phyloP scores from a whole-genome alignment of 1,140 invertebrate genomes.

The Dolichoris vasculosae region DNA sequence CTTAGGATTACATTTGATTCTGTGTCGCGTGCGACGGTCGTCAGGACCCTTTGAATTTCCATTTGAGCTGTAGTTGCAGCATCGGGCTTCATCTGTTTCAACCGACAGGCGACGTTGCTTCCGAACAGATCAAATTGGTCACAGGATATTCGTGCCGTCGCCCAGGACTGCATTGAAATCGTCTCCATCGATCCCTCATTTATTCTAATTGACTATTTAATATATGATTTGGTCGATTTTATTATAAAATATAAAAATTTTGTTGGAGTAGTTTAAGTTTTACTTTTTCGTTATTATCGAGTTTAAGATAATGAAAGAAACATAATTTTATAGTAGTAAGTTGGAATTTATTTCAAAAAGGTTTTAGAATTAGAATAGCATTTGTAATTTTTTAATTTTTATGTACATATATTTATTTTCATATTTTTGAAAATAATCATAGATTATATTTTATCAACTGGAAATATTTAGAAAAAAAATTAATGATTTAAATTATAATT shows the following conservation, averaged over 20 bases:
- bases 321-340: no score
- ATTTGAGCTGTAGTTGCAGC: constrained; percentile 44
- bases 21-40: not conserved
- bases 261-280: no score
- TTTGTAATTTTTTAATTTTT: no score
- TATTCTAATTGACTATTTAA: not conserved
- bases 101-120: constrained; percentile 41
- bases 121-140: constrained; percentile 56
- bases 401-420: no score
- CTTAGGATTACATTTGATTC: constrained; percentile 40
- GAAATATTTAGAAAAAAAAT: no score
- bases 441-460: no score
- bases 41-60: constrained; percentile 55
- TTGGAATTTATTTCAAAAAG: no score
- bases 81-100: constrained; percentile 50
- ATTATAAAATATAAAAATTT: not conserved
- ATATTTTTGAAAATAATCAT: no score
- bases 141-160: constrained; percentile 19
- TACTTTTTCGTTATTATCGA: no score
- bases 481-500: no score
- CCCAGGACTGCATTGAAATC: not conserved
- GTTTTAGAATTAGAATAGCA: no score
- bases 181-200: not conserved
- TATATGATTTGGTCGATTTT: not conserved
- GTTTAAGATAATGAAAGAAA: no score